phyloP scores from a whole-genome alignment of 30 jellyfish, hydroid and myxozoan genomes.

The Chrysaora quinquecirrha region DNA sequence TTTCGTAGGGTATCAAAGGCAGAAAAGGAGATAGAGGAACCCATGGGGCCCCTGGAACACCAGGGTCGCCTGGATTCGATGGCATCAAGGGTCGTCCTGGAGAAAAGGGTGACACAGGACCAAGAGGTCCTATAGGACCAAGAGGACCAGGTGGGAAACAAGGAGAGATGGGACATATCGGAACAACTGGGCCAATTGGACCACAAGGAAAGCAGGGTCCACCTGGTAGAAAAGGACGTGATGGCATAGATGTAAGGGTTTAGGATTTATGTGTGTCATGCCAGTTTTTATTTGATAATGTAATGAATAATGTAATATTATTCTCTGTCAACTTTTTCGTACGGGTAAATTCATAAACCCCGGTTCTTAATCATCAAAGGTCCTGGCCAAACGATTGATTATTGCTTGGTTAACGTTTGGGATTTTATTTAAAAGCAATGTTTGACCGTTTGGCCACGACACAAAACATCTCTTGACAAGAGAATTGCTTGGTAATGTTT shows the following conservation, averaged over 20 bases:
- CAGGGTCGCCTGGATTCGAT: slow-evolving; percentile 42
- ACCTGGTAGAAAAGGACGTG: background rate
- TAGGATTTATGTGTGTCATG: background rate
- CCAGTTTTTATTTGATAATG: too few species aligned
- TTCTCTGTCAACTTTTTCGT: too few species aligned
- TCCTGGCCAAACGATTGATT: too few species aligned
- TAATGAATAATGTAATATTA: too few species aligned
- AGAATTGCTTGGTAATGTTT: too few species aligned
- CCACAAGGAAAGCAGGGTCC: slow-evolving; percentile 49
- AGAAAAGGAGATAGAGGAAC: slow-evolving; percentile 29
- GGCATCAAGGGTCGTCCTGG: slow-evolving; percentile 58
- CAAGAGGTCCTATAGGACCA: slow-evolving; percentile 42
- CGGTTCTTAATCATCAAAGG: too few species aligned
- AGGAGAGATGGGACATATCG: slow-evolving; percentile 51
- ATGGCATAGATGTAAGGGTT: slow-evolving; percentile 3
- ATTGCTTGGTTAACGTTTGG: too few species aligned
- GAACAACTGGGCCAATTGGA: slow-evolving; percentile 61
- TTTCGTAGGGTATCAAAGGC: slow-evolving; percentile 7
- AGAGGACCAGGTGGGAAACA: slow-evolving; percentile 21
- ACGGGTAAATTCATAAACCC: too few species aligned
- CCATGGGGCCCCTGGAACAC: slow-evolving; percentile 4
- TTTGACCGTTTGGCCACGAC: too few species aligned
- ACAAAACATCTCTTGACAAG: too few species aligned
- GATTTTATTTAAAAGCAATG: too few species aligned
- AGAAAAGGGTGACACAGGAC: slow-evolving; percentile 37